These are phyloP conservation scores for Takifugu flavidus DNA, from an alignment of 2,113 vertebrate species.

Conservation along the genomic window DNA sequence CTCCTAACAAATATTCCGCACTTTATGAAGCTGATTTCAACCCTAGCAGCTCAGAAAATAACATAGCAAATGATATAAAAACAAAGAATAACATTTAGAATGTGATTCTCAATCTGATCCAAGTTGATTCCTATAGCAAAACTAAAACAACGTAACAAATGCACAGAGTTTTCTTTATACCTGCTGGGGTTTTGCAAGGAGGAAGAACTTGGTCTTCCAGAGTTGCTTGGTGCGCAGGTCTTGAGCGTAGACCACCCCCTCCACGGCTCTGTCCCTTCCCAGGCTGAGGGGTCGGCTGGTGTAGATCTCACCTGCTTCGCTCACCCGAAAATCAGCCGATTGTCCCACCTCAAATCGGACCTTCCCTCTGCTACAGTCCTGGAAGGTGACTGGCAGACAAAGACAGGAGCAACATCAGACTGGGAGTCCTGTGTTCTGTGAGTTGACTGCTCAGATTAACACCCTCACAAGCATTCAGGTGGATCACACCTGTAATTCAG, in stretches of 20 bases:
- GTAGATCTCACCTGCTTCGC: slow-evolving; percentile 81
- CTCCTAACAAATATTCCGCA: no score
- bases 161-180: slow-evolving; percentile 15
- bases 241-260: slow-evolving; percentile 76
- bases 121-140: no score
- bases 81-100: background rate
- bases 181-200: slow-evolving; percentile 56
- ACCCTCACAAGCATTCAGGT: no score
- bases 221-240: slow-evolving; percentile 80
- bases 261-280: slow-evolving; percentile 55
- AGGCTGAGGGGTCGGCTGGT: slow-evolving; percentile 77
- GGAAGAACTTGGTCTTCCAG: slow-evolving; percentile 84
- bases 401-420: slow-evolving; percentile 1
- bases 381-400: slow-evolving; percentile 81
- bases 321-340: slow-evolving; percentile 81
- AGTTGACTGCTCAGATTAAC: no score
- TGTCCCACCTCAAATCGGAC: slow-evolving; percentile 81
- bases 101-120: no score
- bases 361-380: slow-evolving; percentile 78
- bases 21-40: no score
- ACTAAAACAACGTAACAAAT: no score
- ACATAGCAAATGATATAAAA: no score
- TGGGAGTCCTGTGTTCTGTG: no score
- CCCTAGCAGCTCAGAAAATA: background rate
- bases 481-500: no score